Base-by-base conservation (phyloP, 2,888 invertebrate genomes). In the Belgica antarctica region DNA sequence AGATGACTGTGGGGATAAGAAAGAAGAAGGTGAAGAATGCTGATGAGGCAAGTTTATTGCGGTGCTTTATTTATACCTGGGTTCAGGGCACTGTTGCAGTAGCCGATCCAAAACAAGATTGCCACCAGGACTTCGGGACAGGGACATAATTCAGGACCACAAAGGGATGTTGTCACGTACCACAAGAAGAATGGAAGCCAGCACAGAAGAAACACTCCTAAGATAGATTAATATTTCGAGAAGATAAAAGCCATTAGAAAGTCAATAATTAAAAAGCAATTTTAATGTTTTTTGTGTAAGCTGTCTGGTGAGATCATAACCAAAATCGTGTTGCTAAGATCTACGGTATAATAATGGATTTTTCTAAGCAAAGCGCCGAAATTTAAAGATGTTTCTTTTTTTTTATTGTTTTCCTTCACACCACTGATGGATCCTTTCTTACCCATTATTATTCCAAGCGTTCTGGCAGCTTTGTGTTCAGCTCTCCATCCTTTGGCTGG, bases 141-240 rank as follows among this genome's bases (percentile, higher is more conserved):
- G 41, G 84, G 83, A 80, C 94, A 96, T 7, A 83, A 78, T 17
- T 85, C 84, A 66, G 89, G 86, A 1, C 92, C 92, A 78, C 95
- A 92, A 0, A 92, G 80, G 71, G 91, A 89, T 71, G 90, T 89
- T 76, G 88, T 90, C 71, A 92, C 89, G 77, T 92, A 92, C 95
- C 96, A 96, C 47, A 93, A 85, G 83, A 96, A 96, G 85, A 96
- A 96, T 66, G 96, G 96, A 75, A 96, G 83, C 94, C 96, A 96
- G 80, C 96, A 96, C 71, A 95, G 82, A 74, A 96, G 84, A 81
- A 96, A 96, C 27, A 93, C 94, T 5, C 65, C 65, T 66, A 25
- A 62, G 28, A 17, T 19, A 27, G 12, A 62, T 62, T 34, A 25
- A 62, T 28, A 15, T 57, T 57, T 57, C 22, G 22, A n/a, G n/a